phyloP scores from a whole-genome alignment of 1,140 invertebrate genomes.

The Colletes latitarsis region DNA sequence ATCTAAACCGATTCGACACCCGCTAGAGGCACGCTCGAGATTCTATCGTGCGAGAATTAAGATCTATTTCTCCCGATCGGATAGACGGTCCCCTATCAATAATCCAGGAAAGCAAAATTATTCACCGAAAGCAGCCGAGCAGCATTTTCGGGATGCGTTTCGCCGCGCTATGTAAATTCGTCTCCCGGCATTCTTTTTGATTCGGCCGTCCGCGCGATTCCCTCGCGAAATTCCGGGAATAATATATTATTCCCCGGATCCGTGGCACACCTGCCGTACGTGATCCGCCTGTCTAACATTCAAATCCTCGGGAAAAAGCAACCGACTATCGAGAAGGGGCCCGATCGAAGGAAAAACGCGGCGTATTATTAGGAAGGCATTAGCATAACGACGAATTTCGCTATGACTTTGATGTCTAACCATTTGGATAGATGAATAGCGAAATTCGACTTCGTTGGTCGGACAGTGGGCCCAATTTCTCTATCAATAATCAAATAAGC shows the following conservation, averaged over 20 bases:
- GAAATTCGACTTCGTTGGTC: not conserved
- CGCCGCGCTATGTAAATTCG: conserved; percentile 31
- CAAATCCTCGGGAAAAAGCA: conserved; percentile 41
- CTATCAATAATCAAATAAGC: too few relatives aligned
- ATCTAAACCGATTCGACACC: too few relatives aligned
- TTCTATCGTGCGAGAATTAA: not conserved
- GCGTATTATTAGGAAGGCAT: conserved; percentile 12
- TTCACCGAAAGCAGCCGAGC: not conserved
- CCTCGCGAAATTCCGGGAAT: conserved; percentile 60
- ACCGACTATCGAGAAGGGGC: conserved; percentile 33
- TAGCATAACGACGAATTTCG: not conserved
- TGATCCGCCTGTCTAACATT: conserved; percentile 64
- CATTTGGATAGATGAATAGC: not conserved
- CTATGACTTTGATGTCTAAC: not conserved
- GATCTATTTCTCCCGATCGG: conserved; percentile 1
- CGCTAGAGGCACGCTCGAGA: not conserved
- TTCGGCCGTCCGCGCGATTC: conserved; percentile 47
- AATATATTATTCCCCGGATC: conserved; percentile 55
- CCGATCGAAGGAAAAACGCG: conserved; percentile 23
- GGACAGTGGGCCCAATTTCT: too few relatives aligned
- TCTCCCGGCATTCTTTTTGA: conserved; percentile 46
- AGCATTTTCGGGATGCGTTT: conserved; percentile 27
- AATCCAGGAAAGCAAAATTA: conserved; percentile 3
- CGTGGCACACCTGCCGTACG: conserved; percentile 64
- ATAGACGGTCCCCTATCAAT: not conserved